Evolutionary conservation across 2,888 invertebrate species (phyloP).

Genomic region (Carabus problematicus): DNA sequence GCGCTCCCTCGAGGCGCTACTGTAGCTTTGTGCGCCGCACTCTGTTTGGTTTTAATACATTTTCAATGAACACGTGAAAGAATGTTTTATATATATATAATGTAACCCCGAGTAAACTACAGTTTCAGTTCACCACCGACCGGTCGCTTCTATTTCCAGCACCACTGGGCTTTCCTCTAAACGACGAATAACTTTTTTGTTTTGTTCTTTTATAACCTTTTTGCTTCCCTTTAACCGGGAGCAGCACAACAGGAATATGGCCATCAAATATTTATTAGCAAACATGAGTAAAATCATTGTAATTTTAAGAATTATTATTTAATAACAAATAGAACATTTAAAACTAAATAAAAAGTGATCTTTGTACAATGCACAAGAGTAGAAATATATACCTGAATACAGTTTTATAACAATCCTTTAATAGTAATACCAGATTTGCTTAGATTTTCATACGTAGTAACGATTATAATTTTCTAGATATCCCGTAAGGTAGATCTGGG

Average conservation of each 20-base stretch:
- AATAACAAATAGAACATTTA: too few species aligned
- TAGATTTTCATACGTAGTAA: too few species aligned
- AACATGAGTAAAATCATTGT: constrained; percentile 19
- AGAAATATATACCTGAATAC: too few species aligned
- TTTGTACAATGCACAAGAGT: too few species aligned
- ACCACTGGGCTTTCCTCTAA: neutral
- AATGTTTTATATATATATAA: constrained; percentile 50
- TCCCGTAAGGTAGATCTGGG: too few species aligned
- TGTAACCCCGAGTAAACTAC: constrained; percentile 8
- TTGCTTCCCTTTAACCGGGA: constrained; percentile 23
- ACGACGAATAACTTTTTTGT: constrained; percentile 17
- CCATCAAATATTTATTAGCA: constrained; percentile 32
- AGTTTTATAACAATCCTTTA: too few species aligned
- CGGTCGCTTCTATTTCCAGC: neutral
- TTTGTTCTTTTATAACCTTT: constrained; percentile 25
- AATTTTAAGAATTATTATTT: too few species aligned
- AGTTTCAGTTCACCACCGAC: neutral
- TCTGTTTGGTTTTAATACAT: constrained; percentile 60
- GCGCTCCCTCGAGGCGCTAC: constrained; percentile 42
- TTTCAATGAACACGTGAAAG: constrained; percentile 59
- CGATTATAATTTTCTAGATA: too few species aligned
- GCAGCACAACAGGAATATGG: constrained; percentile 15
- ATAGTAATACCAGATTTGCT: too few species aligned
- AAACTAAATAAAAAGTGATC: too few species aligned
- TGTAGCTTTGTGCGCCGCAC: constrained; percentile 40